Evolutionary conservation across 2,888 invertebrate genomes (phyloP).

Genomic region (Blomia tropicalis): DNA sequence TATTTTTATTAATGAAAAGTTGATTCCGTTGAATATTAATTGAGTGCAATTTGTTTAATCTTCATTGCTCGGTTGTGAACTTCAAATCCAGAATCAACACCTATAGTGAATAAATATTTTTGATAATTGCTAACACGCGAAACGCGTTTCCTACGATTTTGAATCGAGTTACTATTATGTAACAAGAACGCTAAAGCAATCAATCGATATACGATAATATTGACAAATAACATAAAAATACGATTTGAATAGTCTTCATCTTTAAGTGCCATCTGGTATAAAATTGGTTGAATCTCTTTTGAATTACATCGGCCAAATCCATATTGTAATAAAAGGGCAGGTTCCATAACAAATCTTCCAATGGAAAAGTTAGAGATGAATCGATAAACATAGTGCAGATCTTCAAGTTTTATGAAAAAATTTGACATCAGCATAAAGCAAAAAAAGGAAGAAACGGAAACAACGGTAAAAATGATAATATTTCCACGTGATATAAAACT

Average conservation of each 20-base stretch:
- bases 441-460: neutral
- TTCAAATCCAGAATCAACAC: no score
- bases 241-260: neutral
- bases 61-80: no score
- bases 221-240: neutral
- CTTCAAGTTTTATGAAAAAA: neutral
- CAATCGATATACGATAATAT: neutral
- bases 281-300: neutral
- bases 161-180: neutral
- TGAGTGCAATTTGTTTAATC: no score
- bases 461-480: neutral
- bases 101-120: no score
- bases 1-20: no score
- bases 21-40: no score
- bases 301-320: constrained; percentile 16
- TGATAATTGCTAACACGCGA: no score
- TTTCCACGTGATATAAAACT: neutral
- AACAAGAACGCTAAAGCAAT: neutral
- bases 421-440: neutral
- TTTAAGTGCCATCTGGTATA: neutral
- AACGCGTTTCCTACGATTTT: neutral
- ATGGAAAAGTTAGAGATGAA: neutral
- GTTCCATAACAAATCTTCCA: neutral
- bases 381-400: constrained; percentile 12
- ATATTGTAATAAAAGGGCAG: neutral